A percentile compares a stretch with the other conserved stretches of the same genome.
Evolutionary conservation across 2,797 vertebrate species (phyloP).

Genomic region (Zalophus californianus): DNA sequence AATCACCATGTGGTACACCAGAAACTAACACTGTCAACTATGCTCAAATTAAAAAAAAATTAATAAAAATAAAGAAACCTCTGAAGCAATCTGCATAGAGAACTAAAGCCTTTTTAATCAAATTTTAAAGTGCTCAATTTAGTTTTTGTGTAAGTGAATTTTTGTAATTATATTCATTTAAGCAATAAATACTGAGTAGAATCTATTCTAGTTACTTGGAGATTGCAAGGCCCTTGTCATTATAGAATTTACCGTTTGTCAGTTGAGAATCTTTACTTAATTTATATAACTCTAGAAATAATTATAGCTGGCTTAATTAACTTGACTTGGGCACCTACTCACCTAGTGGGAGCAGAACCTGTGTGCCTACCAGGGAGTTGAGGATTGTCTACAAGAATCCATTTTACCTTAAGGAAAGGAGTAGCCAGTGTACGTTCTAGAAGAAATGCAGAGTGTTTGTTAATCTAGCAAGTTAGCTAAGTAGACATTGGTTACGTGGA

Average conservation of each 20-base stretch:
- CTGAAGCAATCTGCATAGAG: neutral
- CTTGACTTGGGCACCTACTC: neutral
- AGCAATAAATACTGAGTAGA: neutral
- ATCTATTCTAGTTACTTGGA: neutral
- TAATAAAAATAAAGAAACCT: neutral
- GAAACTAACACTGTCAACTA: neutral
- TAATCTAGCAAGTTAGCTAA: neutral
- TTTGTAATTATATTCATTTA: slow-evolving; percentile 1
- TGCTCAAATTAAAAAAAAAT: neutral
- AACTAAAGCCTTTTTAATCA: slow-evolving; percentile 9
- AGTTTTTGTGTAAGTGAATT: neutral
- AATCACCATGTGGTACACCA: neutral
- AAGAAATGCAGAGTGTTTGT: neutral
- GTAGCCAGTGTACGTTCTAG: neutral
- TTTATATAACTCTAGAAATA: neutral
- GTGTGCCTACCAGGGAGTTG: neutral
- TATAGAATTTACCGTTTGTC: neutral
- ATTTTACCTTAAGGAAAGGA: neutral
- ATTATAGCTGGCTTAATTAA: slow-evolving; percentile 18
- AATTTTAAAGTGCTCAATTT: neutral
- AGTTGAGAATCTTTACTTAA: slow-evolving; percentile 21
- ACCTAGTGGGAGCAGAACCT: neutral
- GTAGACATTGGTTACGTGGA: neutral
- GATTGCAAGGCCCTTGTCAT: slow-evolving; percentile 26
- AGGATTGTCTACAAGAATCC: neutral